Base-by-base conservation (phyloP, 1,140 invertebrate species). In the Papilio machaon region DNA sequence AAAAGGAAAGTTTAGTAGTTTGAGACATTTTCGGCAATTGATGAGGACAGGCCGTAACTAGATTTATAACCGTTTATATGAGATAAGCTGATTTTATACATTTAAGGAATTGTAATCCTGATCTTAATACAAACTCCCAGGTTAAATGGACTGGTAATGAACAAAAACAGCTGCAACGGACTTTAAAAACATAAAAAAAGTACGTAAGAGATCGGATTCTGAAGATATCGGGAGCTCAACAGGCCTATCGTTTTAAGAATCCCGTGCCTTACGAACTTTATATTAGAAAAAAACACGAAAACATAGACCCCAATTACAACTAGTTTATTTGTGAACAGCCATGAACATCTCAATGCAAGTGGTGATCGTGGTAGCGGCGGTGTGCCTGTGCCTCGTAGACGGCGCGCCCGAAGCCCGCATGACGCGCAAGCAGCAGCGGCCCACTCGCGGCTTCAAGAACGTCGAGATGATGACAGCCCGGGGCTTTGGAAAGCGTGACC, bases 371-470 rank as follows among this genome's bases (percentile, higher is more conserved):
- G 86, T 91, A 23, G 89, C 91, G 43, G 92, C 89, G 17, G 86
- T 90, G 73, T 92, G 92, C 79, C 89, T 95, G 13, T 92, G 90
- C 79, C 76, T 90, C 19, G 89, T 89, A 0, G 91, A 90, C 7
- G 91, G 87, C 0, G 91, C 93, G 0, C 91, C 92, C 2, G 91
- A 91, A 30, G 87, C 83, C 7, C 84, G 91, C 10, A 67, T 94
- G 79, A 81, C 86, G 13, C 87, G 95, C 76, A 89, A 90, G 76
- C 94, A 95, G 82, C 95, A 95, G 23, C 91, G 95, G 10, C 91
- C 95, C 4, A 96, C 95, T 17, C 90, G 95, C 67, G 95, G 95
- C 30, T 96, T 96, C 91, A 95, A 95, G 88, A 96, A 95, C 88
- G 92, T 95, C 49, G 95, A 95, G 81, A 95, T 95, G 91, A 95